Evolutionary conservation across 2,888 invertebrate genomes (phyloP).

Genomic region (Calameuta pallipes): DNA sequence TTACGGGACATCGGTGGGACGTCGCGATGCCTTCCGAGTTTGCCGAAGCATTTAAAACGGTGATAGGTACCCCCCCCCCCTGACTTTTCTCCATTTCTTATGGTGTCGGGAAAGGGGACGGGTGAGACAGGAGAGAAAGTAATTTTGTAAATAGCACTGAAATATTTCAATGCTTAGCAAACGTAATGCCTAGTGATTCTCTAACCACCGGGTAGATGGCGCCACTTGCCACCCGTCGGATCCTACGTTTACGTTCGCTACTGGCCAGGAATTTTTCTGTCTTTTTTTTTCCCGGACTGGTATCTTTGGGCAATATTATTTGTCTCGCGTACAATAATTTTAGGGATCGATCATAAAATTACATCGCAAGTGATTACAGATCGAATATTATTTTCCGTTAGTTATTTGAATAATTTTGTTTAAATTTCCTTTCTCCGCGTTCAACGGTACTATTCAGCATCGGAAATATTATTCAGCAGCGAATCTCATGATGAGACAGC

Average conservation of each 20-base stretch:
- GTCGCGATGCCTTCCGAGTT: neutral
- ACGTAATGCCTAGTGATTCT: conserved; percentile 29
- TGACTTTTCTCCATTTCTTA: neutral
- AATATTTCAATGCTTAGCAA: conserved; percentile 4
- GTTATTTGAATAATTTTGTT: too few species aligned
- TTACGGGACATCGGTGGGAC: neutral
- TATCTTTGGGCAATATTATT: too few species aligned
- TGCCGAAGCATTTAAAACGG: neutral
- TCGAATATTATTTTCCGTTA: too few species aligned
- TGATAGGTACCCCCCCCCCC: neutral
- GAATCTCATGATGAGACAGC: neutral
- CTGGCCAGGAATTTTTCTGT: neutral
- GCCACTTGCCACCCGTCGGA: conserved; percentile 49
- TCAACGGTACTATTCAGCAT: neutral
- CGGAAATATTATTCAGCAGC: neutral
- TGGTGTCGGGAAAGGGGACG: neutral
- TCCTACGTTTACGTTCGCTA: conserved; percentile 33
- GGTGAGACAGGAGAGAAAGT: conserved; percentile 13
- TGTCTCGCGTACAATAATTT: too few species aligned
- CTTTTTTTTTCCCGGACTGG: neutral
- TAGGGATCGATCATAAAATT: too few species aligned
- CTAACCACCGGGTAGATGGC: conserved; percentile 48
- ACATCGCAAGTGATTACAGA: too few species aligned
- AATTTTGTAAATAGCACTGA: conserved; percentile 38
- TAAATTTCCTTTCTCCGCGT: neutral